phyloP scores from a whole-genome alignment of 2,113 vertebrate genomes.

The Esox niger region DNA sequence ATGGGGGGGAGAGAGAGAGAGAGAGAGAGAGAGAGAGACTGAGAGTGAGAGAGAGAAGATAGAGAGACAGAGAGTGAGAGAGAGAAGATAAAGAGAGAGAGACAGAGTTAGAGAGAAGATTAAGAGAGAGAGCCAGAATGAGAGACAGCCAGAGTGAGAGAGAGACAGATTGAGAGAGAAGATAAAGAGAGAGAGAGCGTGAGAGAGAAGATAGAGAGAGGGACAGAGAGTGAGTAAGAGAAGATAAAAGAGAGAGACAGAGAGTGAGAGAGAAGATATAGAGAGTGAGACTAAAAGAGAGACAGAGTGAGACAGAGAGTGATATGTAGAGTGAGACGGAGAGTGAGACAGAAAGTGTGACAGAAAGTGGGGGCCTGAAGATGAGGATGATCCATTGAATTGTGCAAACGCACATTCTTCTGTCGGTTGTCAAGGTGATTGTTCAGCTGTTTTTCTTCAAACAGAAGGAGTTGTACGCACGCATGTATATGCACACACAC shows the following conservation, averaged over 20 bases:
- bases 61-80: no score
- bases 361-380: neutral
- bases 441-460: constrained; percentile 2
- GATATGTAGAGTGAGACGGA: no score
- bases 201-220: neutral
- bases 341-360: neutral
- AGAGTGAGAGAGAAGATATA: no score
- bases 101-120: no score
- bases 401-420: neutral
- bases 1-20: no score
- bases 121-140: constrained; percentile 2
- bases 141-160: neutral
- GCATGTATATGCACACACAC: neutral
- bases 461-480: neutral
- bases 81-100: no score
- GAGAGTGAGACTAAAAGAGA: no score
- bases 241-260: no score
- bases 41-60: neutral
- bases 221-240: no score
- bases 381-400: no score
- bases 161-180: neutral
- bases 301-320: constrained; percentile 9
- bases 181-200: neutral
- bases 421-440: neutral
- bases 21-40: no score